phyloP scores from a whole-genome alignment of 2,797 vertebrate species.

The Moxostoma hubbsi region DNA sequence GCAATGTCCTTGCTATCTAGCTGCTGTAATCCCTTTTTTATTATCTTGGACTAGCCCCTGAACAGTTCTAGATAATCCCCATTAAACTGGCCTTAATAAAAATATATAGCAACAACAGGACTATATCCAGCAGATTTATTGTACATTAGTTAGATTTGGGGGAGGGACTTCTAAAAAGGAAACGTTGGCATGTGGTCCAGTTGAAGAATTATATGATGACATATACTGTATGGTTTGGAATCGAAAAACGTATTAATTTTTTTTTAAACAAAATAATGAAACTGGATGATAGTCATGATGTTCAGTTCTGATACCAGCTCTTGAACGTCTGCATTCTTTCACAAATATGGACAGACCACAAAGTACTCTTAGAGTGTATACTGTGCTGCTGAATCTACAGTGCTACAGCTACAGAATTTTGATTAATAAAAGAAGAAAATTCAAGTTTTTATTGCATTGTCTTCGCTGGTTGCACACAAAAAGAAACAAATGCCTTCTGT shows the following conservation, averaged over 20 bases:
- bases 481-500: too few species aligned
- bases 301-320: too few species aligned
- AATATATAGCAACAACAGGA: slow-evolving; percentile 22
- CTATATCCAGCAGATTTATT: not conserved
- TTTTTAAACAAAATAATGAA: too few species aligned
- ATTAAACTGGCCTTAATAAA: slow-evolving; percentile 46
- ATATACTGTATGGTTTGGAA: not conserved
- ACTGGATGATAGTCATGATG: too few species aligned
- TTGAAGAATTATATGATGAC: not conserved
- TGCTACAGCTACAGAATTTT: too few species aligned
- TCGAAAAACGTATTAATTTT: not conserved
- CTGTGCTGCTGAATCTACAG: too few species aligned
- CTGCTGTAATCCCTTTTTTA: slow-evolving; percentile 49
- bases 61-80: slow-evolving; percentile 48
- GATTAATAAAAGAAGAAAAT: too few species aligned
- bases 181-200: not conserved
- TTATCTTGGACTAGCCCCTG: slow-evolving; percentile 29
- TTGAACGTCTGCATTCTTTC: too few species aligned
- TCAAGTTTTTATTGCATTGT: too few species aligned
- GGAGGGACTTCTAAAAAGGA: not conserved
- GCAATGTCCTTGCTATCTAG: slow-evolving; percentile 22
- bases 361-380: too few species aligned
- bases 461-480: too few species aligned
- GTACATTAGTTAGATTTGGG: not conserved
- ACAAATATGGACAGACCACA: too few species aligned